Base-by-base conservation (phyloP, 1,140 invertebrate species). In the Anastrepha obliqua region DNA sequence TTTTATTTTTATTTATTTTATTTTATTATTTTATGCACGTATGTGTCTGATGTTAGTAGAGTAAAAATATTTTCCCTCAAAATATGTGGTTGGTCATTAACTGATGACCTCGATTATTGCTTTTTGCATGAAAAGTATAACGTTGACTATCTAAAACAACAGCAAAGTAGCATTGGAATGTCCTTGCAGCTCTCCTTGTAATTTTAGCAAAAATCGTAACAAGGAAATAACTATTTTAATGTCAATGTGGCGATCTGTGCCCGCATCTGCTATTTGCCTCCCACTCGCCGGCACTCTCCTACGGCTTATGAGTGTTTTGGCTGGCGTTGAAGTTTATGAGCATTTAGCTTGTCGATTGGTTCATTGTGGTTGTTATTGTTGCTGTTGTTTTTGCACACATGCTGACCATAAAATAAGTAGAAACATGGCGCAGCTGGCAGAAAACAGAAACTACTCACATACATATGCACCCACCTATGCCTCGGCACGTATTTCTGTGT, bases 41-140 rank as follows among this genome's bases (percentile, higher is more conserved):
- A 13, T 62, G 13, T 17, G 4, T 62, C 8, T 62, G 13, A 4
- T 17, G 3, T 15, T n/a, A 17, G 4, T 15, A n/a, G 13, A n/a
- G n/a, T 1, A 62, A 9, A n/a, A 17, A 62, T 62, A 17, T 13
- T 13, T 15, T 1, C 60, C 60, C 15, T n/a, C 15, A 55, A 29
- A 55, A 58, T n/a, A 81, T 81, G 60, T 17, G 51, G 74, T 29
- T 81, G 51, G 74, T 81, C 74, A 81, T 81, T 81, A 81, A 81
- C 74, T 81, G 74, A 81, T 81, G 74, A 81, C 74, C 74, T 47
- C 74, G 47, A 81, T 81, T 81, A 81, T 81, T 81, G 74, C 74
- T n/a, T 81, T 51, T 13, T 55, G 8, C 47, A 55, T 81, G 55
- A 81, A 81, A 81, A 55, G 47, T 81, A n/a, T 47, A 74, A 15